Evolutionary conservation across 2,113 vertebrate genomes (phyloP).

Genomic region (Ctenomys sociabilis): DNA sequence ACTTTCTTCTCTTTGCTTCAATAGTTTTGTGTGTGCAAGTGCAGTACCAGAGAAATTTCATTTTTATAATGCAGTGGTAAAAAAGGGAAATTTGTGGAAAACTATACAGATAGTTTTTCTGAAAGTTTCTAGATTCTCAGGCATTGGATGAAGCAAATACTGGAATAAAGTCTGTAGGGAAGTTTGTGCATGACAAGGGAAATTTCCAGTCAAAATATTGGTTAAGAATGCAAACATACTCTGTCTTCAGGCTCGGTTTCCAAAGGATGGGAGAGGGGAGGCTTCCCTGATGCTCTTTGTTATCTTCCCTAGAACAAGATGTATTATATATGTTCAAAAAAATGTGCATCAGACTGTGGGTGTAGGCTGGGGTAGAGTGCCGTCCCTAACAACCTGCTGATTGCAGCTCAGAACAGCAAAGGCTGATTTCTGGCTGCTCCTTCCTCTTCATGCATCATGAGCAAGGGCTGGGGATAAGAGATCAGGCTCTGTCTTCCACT

Average conservation of each 20-base stretch:
- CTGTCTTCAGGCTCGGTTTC: not conserved
- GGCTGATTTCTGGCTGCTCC: not conserved
- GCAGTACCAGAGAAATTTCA: slow-evolving; percentile 39
- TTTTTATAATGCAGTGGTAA: not conserved
- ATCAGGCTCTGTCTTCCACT: not conserved
- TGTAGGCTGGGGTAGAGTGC: not conserved
- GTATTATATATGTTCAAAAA: not conserved
- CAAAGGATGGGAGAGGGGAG: not conserved
- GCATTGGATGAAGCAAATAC: slow-evolving; percentile 9
- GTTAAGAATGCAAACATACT: not conserved
- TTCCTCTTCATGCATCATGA: not conserved
- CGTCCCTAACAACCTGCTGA: not conserved
- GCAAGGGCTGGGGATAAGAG: not conserved
- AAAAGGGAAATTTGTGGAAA: not conserved
- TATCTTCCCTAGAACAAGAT: not conserved
- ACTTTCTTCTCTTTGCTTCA: slow-evolving; percentile 23
- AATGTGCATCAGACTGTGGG: not conserved
- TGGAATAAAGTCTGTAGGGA: not conserved
- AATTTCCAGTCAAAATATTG: slow-evolving; percentile 15
- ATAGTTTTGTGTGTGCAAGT: not conserved
- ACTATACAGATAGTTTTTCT: not conserved
- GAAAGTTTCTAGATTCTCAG: slow-evolving; percentile 3
- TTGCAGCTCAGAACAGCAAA: not conserved
- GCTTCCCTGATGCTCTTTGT: not conserved
- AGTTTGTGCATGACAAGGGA: not conserved